Evolutionary conservation across 2,797 vertebrate species (phyloP).

Genomic region (Kryptopterus vitreolus): DNA sequence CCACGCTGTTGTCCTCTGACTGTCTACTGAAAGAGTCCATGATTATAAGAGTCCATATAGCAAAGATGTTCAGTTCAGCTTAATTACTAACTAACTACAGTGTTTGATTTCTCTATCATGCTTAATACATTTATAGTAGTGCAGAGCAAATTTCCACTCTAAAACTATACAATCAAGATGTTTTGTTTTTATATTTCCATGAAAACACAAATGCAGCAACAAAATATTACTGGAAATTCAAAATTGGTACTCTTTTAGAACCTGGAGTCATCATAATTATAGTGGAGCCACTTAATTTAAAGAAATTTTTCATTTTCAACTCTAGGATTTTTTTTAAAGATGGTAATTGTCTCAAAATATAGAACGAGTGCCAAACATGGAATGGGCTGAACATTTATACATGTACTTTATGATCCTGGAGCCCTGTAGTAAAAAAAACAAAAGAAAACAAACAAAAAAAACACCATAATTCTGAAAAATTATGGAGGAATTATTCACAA

Average conservation of each 20-base stretch:
- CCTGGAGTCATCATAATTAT: neutral
- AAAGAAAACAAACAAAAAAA: too few relatives aligned
- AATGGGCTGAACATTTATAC: neutral
- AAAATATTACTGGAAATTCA: slow-evolving; percentile 8
- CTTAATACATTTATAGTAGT: slow-evolving; percentile 4
- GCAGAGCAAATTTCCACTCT: slow-evolving; percentile 15
- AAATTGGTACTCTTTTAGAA: neutral
- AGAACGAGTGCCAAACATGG: neutral
- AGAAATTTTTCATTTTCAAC: neutral
- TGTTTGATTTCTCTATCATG: neutral
- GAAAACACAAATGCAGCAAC: neutral
- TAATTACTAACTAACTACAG: neutral
- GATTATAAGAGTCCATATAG: slow-evolving; percentile 37
- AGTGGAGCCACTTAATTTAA: neutral
- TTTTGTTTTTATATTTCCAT: neutral
- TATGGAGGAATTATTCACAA: neutral
- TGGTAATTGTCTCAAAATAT: neutral
- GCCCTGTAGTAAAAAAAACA: too few relatives aligned
- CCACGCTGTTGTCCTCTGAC: slow-evolving; percentile 36
- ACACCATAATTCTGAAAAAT: neutral
- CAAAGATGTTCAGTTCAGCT: slow-evolving; percentile 23
- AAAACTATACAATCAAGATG: slow-evolving; percentile 14
- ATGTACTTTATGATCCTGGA: neutral
- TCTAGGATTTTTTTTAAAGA: neutral
- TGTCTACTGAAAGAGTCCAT: slow-evolving; percentile 4